Evolutionary conservation across 2,888 invertebrate genomes (phyloP).

Genomic region (Nesidiocoris tenuis): DNA sequence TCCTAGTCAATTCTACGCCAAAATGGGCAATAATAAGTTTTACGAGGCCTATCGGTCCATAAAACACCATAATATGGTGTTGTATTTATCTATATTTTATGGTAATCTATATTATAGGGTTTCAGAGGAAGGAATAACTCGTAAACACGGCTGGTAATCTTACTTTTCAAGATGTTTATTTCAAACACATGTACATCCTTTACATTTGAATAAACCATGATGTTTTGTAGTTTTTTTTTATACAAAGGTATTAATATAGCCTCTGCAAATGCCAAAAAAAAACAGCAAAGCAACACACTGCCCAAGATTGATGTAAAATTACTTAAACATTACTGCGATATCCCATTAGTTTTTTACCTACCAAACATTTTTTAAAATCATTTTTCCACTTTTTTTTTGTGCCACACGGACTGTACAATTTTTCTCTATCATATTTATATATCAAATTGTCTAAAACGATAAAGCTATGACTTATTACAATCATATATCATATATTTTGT

Average conservation of each 20-base stretch:
- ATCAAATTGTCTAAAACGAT: slow-evolving; percentile 48
- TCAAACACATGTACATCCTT: slow-evolving; percentile 49
- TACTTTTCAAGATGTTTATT: slow-evolving; percentile 46
- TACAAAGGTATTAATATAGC: slow-evolving; percentile 45
- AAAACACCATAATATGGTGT: no score
- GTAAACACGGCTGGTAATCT: no score
- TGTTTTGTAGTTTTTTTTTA: slow-evolving; percentile 44
- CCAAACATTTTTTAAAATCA: slow-evolving; percentile 32
- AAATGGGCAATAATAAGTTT: no score
- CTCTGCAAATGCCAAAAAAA: slow-evolving; percentile 46
- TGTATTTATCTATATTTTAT: no score
- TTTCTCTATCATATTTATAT: slow-evolving; percentile 43
- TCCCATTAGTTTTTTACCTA: slow-evolving; percentile 41
- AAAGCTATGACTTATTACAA: slow-evolving; percentile 49
- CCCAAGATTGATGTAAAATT: slow-evolving; percentile 46
- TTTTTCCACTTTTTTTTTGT: slow-evolving; percentile 44
- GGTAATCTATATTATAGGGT: no score
- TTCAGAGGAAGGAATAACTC: no score
- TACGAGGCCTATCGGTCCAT: no score
- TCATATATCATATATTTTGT: slow-evolving; percentile 47
- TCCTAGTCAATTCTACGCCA: no score
- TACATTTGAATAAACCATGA: slow-evolving; percentile 46
- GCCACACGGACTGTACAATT: slow-evolving; percentile 49
- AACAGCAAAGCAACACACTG: slow-evolving; percentile 49
- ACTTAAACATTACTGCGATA: slow-evolving; percentile 43